Evolutionary conservation across 30 jellyfish, hydroid and myxozoan species (phyloP).

Genomic region (Rhopilema esculentum): DNA sequence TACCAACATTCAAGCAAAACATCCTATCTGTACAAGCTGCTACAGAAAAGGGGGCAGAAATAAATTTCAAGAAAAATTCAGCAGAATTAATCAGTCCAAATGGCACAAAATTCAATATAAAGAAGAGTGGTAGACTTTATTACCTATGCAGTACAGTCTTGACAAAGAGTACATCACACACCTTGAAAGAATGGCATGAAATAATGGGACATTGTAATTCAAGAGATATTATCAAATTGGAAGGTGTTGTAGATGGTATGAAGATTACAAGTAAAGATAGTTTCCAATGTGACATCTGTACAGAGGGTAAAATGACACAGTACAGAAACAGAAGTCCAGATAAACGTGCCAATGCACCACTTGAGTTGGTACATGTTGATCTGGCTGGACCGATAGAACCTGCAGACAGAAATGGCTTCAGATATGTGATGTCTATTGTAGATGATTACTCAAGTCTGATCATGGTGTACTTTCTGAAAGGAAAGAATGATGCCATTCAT

Average conservation of each 20-base stretch:
- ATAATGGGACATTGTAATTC: slow-evolving; percentile 66
- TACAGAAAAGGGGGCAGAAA: slow-evolving; percentile 5
- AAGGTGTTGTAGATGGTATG: slow-evolving; percentile 76
- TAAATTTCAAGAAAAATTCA: neutral
- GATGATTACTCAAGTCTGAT: slow-evolving; percentile 12
- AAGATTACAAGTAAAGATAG: slow-evolving; percentile 32
- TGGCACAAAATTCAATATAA: slow-evolving; percentile 40
- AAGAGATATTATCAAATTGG: slow-evolving; percentile 55
- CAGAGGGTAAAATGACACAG: slow-evolving; percentile 35
- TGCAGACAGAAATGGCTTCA: slow-evolving; percentile 36
- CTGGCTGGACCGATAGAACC: slow-evolving; percentile 76
- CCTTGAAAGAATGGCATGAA: slow-evolving; percentile 54
- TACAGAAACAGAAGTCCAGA: slow-evolving; percentile 52
- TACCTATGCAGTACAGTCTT: slow-evolving; percentile 29
- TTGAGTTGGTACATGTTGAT: slow-evolving; percentile 68
- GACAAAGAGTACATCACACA: neutral
- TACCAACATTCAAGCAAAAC: slow-evolving; percentile 12
- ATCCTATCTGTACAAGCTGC: slow-evolving; percentile 5
- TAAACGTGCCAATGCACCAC: slow-evolving; percentile 58
- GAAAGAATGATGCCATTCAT: slow-evolving; percentile 41
- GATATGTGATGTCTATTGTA: slow-evolving; percentile 35
- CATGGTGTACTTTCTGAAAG: slow-evolving; percentile 13
- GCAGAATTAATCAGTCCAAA: neutral
- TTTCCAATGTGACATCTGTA: slow-evolving; percentile 47
- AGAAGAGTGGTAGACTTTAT: slow-evolving; percentile 43